Conservation (phyloP, 2,888 invertebrate species). For the Erebia aethiops region DNA sequence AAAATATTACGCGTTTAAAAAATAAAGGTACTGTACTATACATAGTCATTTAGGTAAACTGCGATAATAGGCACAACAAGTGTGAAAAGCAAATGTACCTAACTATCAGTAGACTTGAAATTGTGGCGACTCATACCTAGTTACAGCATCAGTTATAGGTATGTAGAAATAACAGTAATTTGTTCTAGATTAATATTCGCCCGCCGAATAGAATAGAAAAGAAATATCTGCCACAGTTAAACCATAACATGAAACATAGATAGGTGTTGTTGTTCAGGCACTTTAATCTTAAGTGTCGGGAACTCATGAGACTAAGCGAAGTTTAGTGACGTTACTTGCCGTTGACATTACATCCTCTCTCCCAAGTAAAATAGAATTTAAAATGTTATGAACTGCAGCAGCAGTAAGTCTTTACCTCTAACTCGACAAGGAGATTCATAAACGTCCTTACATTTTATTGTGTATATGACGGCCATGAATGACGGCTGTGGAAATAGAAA, state of each 20-base stretch:
- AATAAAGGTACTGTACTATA: no score
- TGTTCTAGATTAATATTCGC: no score
- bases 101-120: no score
- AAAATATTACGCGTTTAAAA: not conserved
- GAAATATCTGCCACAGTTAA: no score
- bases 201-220: no score
- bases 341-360: not conserved
- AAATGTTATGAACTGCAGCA: not conserved
- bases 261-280: not conserved
- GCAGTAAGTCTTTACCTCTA: not conserved
- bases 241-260: no score
- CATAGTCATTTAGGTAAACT: no score
- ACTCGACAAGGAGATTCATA: slow-evolving; percentile 22
- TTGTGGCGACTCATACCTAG: no score
- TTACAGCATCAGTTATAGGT: no score
- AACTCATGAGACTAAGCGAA: not conserved
- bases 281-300: not conserved
- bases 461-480: slow-evolving; percentile 28
- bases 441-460: slow-evolving; percentile 27
- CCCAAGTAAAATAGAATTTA: not conserved
- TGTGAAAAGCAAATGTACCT: no score
- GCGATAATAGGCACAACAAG: no score
- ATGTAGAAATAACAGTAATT: no score
- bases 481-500: slow-evolving; percentile 31
- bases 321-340: not conserved